Evolutionary conservation across 2,888 invertebrate genomes (phyloP).

Genomic region (Branchellion lobata): DNA sequence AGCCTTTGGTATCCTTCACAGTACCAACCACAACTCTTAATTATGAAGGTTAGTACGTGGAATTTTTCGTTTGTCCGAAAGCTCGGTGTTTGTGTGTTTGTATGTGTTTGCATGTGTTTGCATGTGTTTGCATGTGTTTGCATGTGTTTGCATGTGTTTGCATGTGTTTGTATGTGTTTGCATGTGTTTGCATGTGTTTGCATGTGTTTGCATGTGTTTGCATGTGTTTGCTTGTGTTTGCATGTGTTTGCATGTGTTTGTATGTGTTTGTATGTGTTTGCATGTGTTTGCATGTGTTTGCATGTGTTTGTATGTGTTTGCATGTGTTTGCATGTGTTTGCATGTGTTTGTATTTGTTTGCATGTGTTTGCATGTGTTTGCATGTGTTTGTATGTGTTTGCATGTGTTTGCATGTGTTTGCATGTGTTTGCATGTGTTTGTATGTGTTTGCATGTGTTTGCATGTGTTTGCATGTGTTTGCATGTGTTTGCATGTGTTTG

Average conservation of each 20-base stretch:
- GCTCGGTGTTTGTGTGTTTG: too few relatives aligned
- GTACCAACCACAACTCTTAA: too few relatives aligned
- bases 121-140: too few relatives aligned
- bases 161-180: too few relatives aligned
- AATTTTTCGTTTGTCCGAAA: too few relatives aligned
- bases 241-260: constrained; percentile 32
- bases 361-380: background rate
- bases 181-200: too few relatives aligned
- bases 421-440: background rate
- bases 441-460: background rate
- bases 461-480: background rate
- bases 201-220: too few relatives aligned
- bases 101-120: too few relatives aligned
- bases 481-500: background rate
- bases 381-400: constrained; percentile 4
- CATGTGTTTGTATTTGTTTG: constrained; percentile 4
- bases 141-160: too few relatives aligned
- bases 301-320: constrained; percentile 25
- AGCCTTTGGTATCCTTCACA: too few relatives aligned
- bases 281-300: constrained; percentile 35
- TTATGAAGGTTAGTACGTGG: too few relatives aligned
- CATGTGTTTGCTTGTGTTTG: too few relatives aligned
- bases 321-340: background rate
- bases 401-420: constrained; percentile 8
- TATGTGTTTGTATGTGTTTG: constrained; percentile 29